Evolutionary conservation across 1,140 invertebrate species (phyloP).

Genomic region (Hesperophylax magnus): DNA sequence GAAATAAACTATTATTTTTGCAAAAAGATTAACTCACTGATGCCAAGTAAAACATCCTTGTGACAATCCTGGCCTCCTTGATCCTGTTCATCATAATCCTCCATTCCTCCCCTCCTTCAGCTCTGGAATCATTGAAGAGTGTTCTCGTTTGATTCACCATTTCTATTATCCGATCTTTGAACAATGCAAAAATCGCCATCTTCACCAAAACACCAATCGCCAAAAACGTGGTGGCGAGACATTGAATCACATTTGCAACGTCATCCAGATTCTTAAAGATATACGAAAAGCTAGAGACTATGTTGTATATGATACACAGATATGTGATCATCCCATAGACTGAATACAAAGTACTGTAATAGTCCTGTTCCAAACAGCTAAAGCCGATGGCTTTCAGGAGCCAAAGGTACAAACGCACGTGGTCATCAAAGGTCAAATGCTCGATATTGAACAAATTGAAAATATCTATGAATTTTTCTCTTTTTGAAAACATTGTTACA

Average conservation of each 20-base stretch:
- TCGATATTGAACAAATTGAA: conserved; percentile 44
- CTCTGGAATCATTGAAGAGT: background rate
- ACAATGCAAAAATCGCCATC: background rate
- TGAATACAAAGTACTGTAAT: background rate
- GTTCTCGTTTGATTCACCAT: background rate
- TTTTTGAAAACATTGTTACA: background rate
- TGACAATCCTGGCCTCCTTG: conserved; percentile 16
- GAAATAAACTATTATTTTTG: no score
- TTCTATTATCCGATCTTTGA: background rate
- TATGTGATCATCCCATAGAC: background rate
- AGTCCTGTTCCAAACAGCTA: background rate
- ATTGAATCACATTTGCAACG: background rate
- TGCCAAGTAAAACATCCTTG: background rate
- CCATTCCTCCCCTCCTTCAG: conserved; percentile 12
- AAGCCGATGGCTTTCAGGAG: background rate
- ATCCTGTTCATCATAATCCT: conserved; percentile 12
- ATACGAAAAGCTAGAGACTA: background rate
- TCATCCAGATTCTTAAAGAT: background rate
- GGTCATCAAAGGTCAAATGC: conserved; percentile 29
- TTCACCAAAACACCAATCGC: background rate
- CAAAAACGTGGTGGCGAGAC: conserved; percentile 9
- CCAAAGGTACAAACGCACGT: conserved; percentile 16
- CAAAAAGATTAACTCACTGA: background rate
- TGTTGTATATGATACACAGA: background rate
- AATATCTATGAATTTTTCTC: conserved; percentile 15